These are phyloP conservation scores for Tridacna gigas DNA, from an alignment of 2,888 invertebrate species.

Conservation along the genomic window DNA sequence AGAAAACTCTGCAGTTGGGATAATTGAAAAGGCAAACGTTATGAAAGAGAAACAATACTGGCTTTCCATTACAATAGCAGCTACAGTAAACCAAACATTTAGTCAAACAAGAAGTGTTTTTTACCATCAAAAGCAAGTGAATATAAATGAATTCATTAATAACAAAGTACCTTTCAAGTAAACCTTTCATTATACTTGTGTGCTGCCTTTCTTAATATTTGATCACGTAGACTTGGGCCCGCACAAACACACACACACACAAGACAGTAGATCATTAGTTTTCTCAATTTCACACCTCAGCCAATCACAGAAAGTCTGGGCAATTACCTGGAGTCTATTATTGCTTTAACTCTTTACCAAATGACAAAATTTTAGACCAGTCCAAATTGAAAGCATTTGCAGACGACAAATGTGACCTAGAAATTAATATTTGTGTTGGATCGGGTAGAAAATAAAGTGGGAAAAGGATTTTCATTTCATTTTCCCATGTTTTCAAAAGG, in stretches of 20 bases:
- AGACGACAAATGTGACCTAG: too few species aligned
- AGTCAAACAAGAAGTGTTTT: constrained; percentile 3
- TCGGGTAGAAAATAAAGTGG: too few species aligned
- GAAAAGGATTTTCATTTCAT: too few species aligned
- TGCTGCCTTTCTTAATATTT: neutral
- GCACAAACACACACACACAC: neutral
- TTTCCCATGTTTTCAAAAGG: too few species aligned
- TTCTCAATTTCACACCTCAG: constrained; percentile 28
- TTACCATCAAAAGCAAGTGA: constrained; percentile 33
- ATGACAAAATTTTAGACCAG: too few species aligned
- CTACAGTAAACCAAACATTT: neutral
- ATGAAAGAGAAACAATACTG: neutral
- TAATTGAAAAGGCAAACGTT: neutral
- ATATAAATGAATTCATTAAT: constrained; percentile 65
- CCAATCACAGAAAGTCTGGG: constrained; percentile 24
- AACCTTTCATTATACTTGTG: constrained; percentile 13
- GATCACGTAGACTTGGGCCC: neutral
- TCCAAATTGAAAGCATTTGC: too few species aligned
- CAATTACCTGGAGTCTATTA: constrained; percentile 22
- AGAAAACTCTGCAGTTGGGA: too few species aligned
- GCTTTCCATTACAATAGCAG: neutral
- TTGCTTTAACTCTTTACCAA: neutral
- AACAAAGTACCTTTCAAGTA: constrained; percentile 36
- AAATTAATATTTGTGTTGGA: too few species aligned
- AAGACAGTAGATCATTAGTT: constrained; percentile 21